Conservation (phyloP, 1,140 invertebrate genomes). For the Cherax quadricarinatus region DNA sequence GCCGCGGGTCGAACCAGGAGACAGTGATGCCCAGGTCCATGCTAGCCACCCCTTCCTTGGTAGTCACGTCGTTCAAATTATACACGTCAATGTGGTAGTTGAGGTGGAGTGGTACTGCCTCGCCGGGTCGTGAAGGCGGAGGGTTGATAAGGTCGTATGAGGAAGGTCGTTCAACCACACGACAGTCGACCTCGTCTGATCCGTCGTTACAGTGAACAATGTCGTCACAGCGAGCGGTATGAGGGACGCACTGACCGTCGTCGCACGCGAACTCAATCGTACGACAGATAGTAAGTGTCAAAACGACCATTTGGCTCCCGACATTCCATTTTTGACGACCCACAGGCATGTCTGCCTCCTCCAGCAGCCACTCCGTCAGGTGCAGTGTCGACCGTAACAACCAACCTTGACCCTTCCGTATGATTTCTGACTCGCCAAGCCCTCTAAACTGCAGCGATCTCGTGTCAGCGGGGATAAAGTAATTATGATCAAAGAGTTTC, state of each 20-base stretch:
- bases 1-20: slow-evolving; percentile 65
- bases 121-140: slow-evolving; percentile 59
- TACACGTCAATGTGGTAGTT: slow-evolving; percentile 70
- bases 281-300: slow-evolving; percentile 56
- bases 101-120: slow-evolving; percentile 35
- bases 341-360: slow-evolving; percentile 41
- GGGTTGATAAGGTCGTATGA: slow-evolving; percentile 52
- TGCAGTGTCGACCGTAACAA: slow-evolving; percentile 53
- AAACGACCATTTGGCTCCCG: slow-evolving; percentile 1
- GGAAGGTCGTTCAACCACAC: slow-evolving; percentile 38
- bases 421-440: slow-evolving; percentile 39
- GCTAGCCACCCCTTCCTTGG: slow-evolving; percentile 46
- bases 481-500: slow-evolving; percentile 61
- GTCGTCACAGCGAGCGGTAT: slow-evolving; percentile 62
- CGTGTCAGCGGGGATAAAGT: slow-evolving; percentile 13
- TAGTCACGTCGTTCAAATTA: slow-evolving; percentile 62
- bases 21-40: slow-evolving; percentile 69
- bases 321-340: slow-evolving; percentile 45
- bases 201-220: slow-evolving; percentile 61
- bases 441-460: slow-evolving; percentile 25
- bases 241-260: slow-evolving; percentile 65
- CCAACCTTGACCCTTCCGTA: slow-evolving; percentile 34
- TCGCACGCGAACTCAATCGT: slow-evolving; percentile 66
- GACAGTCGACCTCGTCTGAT: slow-evolving; percentile 64
- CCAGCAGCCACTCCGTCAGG: slow-evolving; percentile 29